Evolutionary conservation across 2,888 invertebrate genomes (phyloP).

Genomic region (Parnassius glacialis): DNA sequence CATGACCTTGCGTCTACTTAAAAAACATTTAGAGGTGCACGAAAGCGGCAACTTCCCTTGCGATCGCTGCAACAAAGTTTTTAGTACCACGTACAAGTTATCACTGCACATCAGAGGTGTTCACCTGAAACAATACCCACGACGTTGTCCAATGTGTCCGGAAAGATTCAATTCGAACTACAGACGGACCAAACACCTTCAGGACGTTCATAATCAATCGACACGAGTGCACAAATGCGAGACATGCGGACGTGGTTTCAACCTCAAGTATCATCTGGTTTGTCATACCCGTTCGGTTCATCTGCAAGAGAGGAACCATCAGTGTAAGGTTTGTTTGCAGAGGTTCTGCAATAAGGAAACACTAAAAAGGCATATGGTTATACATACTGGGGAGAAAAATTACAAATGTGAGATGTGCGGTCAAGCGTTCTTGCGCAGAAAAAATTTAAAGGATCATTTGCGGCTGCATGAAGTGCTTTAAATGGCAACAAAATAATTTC

Average conservation of each 20-base stretch:
- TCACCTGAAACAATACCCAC: conserved; percentile 64
- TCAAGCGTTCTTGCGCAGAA: conserved; percentile 70
- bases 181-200: conserved; percentile 68
- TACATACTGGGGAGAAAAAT: conserved; percentile 79
- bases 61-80: conserved; percentile 65
- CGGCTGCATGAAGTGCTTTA: conserved; percentile 60
- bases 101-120: conserved; percentile 67
- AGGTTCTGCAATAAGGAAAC: conserved; percentile 79
- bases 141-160: conserved; percentile 70
- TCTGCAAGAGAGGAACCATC: conserved; percentile 72
- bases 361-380: conserved; percentile 78
- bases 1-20: conserved; percentile 67
- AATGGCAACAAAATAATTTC: conserved; percentile 8
- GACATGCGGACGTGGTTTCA: conserved; percentile 68
- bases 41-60: conserved; percentile 69
- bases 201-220: conserved; percentile 70
- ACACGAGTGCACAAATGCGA: conserved; percentile 72
- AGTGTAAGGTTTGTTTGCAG: conserved; percentile 76
- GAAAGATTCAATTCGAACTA: conserved; percentile 74
- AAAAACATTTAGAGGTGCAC: conserved; percentile 72
- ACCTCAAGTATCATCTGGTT: conserved; percentile 68
- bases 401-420: conserved; percentile 78
- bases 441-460: conserved; percentile 71
- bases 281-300: conserved; percentile 71
- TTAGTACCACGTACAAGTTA: conserved; percentile 65